phyloP scores from a whole-genome alignment of 2,113 vertebrate species.

The Cyprinodon tularosa region DNA sequence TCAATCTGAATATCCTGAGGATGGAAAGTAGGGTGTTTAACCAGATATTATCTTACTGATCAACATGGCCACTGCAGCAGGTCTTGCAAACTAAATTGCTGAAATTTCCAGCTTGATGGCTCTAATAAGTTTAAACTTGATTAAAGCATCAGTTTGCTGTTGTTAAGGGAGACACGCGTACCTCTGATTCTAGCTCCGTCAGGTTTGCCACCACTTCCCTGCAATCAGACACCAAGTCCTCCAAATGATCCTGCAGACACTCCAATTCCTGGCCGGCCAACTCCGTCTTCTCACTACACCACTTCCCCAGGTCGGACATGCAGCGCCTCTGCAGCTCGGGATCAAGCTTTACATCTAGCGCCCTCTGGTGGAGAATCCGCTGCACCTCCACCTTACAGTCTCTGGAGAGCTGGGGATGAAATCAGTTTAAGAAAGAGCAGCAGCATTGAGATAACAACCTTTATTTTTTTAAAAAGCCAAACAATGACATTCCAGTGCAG shows the following conservation, averaged over 20 bases:
- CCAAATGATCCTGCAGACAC: constrained; percentile 96
- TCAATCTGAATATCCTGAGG: constrained; percentile 97
- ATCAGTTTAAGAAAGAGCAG: not conserved
- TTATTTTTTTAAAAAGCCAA: not conserved
- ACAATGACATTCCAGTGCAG: not conserved
- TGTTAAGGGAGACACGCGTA: constrained; percentile 39
- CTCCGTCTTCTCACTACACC: constrained; percentile 97
- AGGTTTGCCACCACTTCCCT: constrained; percentile 94
- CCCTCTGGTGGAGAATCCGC: constrained; percentile 94
- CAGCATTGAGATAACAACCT: too few relatives aligned
- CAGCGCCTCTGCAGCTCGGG: constrained; percentile 93
- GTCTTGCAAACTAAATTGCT: too few relatives aligned
- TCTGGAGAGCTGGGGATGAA: constrained; percentile 84
- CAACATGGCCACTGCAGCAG: too few relatives aligned
- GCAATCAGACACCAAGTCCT: constrained; percentile 89
- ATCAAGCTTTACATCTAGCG: constrained; percentile 95
- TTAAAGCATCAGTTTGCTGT: not conserved
- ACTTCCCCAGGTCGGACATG: constrained; percentile 94
- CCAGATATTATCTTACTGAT: not conserved
- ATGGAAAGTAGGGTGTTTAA: not conserved
- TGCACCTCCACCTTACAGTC: constrained; percentile 96
- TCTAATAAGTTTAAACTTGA: not conserved
- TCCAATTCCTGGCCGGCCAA: constrained; percentile 88
- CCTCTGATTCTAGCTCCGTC: constrained; percentile 95
- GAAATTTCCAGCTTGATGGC: not conserved